Evolutionary conservation across 2,113 vertebrate genomes (phyloP).

Genomic region (Lagopus leucura): DNA sequence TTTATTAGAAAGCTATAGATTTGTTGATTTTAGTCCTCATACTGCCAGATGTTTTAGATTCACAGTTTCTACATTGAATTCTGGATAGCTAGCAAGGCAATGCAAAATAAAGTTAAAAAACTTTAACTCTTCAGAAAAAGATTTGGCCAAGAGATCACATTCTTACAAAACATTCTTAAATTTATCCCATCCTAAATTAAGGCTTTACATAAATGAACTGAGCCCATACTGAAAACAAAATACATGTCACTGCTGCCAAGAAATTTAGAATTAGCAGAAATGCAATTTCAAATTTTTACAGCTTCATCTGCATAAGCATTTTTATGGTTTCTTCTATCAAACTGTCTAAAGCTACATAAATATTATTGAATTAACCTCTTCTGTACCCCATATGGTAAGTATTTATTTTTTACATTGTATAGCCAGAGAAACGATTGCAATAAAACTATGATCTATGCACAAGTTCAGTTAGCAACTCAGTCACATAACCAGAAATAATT

Average conservation of each 20-base stretch:
- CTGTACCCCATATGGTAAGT: neutral
- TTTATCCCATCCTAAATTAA: neutral
- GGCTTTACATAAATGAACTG: neutral
- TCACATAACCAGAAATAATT: neutral
- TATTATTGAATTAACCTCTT: conserved; percentile 55
- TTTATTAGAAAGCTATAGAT: neutral
- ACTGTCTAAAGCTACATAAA: conserved; percentile 29
- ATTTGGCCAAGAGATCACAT: neutral
- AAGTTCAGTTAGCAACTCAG: neutral
- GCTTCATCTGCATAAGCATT: conserved; percentile 33
- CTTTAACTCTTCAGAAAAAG: neutral
- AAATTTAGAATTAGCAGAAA: conserved; percentile 34
- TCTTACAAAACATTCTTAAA: neutral
- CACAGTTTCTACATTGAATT: neutral
- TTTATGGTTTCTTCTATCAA: conserved; percentile 40
- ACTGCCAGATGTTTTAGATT: neutral
- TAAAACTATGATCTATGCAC: neutral
- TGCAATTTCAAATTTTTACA: conserved; percentile 33
- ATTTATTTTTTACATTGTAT: neutral
- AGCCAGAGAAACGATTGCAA: conserved; percentile 31
- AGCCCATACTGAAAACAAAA: neutral
- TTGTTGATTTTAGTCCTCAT: neutral
- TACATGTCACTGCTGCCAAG: neutral
- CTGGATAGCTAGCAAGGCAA: neutral
- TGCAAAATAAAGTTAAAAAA: neutral